Base-by-base conservation (phyloP, 1,140 invertebrate genomes). In the Chironomus tepperi region DNA sequence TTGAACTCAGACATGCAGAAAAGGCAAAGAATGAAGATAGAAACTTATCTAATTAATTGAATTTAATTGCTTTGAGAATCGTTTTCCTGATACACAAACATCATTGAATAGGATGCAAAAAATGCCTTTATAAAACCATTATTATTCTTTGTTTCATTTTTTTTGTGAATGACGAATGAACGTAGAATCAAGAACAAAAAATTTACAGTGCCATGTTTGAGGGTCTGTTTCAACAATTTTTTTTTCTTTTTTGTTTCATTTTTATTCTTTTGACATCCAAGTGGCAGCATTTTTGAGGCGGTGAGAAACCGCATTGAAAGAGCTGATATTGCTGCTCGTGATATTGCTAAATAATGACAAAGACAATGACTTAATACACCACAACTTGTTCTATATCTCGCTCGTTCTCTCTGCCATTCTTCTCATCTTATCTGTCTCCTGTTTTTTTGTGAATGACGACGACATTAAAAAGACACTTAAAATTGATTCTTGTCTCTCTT, bases 31-130 rank as follows among this genome's bases (percentile, higher is more conserved):
- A 1, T 34, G 24, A 34, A 34, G 24, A 34, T 34, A 34, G 24
- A 34, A 34, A 34, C 2, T 70, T 70, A 70, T 70, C 65, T 70
- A 70, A 70, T 70, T 70, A 70, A 70, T 70, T 70, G 18, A 70
- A 19, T 70, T 70, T 70, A 70, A 70, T 70, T 18, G 65, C n/a
- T 70, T 19, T 16, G 16, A 70, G 47, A 57, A 57, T 57, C n/a
- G 12, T n/a, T 57, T n/a, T 57, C 12, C 47, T 57, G 47, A 57
- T 34, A 34, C 5, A 34, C 24, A 34, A 34, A 5, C 47, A 12
- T n/a, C 47, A 57, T n/a, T n/a, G 47, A 57, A 57, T n/a, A 57
- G 47, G n/a, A n/a, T n/a, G 15, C 47, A n/a, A n/a, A n/a, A n/a
- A 57, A 57, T 15, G 47, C n/a, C 47, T 57, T 9, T 57, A 57